These are phyloP conservation scores for Euwallacea similis DNA, from an alignment of 1,140 invertebrate genomes.

Conservation along the genomic window DNA sequence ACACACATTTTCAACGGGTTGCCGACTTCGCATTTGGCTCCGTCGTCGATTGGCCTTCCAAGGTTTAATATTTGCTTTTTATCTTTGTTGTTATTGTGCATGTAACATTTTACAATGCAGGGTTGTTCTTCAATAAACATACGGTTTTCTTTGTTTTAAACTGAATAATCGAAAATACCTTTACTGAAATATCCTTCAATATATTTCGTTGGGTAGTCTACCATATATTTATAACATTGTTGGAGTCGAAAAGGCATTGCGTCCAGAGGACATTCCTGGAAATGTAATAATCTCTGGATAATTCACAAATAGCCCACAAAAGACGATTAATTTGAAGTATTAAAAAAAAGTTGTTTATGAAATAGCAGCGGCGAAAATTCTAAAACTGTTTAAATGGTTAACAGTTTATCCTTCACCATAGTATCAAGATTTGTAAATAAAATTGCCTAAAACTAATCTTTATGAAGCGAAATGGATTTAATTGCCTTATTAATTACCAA, in stretches of 20 bases:
- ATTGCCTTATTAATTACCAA: too few relatives aligned
- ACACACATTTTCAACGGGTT: conserved; percentile 17
- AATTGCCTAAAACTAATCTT: too few relatives aligned
- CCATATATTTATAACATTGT: background rate
- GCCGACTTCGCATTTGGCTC: conserved; percentile 18
- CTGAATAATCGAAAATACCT: background rate
- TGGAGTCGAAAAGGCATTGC: background rate
- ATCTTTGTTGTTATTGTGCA: too few relatives aligned
- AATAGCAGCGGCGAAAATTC: too few relatives aligned
- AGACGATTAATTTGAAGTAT: background rate
- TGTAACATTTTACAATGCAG: background rate
- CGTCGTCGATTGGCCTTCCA: background rate
- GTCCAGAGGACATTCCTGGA: background rate
- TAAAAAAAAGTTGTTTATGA: too few relatives aligned
- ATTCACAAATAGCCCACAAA: background rate
- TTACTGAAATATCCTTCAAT: too few relatives aligned
- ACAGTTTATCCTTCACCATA: too few relatives aligned
- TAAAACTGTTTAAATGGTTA: too few relatives aligned
- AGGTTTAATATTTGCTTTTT: too few relatives aligned
- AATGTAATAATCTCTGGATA: background rate
- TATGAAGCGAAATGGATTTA: too few relatives aligned
- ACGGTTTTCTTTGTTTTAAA: background rate
- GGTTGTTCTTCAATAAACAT: background rate
- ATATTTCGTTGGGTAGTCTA: too few relatives aligned
- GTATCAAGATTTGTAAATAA: too few relatives aligned